These are phyloP conservation scores for Amblyjoppa proteus DNA, from an alignment of 2,888 invertebrate species.

Conservation along the genomic window DNA sequence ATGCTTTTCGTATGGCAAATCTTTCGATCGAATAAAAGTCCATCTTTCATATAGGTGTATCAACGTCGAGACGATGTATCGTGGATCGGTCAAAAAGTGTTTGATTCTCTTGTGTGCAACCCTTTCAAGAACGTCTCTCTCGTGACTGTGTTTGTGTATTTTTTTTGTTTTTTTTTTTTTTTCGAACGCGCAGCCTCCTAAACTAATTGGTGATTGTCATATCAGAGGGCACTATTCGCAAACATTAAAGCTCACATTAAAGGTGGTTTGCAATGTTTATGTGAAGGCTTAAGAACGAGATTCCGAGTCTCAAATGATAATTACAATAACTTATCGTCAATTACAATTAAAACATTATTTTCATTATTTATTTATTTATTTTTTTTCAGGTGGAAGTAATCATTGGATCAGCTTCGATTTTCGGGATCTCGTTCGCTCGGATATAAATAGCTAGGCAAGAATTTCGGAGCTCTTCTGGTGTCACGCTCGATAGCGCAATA, in stretches of 20 bases:
- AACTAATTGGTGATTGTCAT: constrained; percentile 30
- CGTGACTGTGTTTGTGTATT: constrained; percentile 35
- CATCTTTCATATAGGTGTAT: constrained; percentile 25
- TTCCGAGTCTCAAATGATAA: not conserved
- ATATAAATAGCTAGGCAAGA: constrained; percentile 45
- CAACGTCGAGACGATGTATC: constrained; percentile 26
- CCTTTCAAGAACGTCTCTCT: not conserved
- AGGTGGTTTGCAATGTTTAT: constrained; percentile 24
- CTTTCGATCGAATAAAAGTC: constrained; percentile 5
- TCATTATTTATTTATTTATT: not conserved
- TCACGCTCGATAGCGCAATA: constrained; percentile 36
- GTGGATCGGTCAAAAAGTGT: constrained; percentile 24
- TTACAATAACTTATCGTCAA: too few relatives aligned
- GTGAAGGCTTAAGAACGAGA: constrained; percentile 41
- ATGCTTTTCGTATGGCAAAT: constrained; percentile 2
- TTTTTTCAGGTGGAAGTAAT: not conserved
- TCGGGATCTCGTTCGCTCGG: constrained; percentile 29
- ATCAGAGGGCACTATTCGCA: constrained; percentile 38
- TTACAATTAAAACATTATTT: not conserved
- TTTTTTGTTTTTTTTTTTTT: constrained; percentile 22
- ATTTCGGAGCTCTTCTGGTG: constrained; percentile 36
- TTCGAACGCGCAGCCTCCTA: constrained; percentile 33
- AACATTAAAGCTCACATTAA: constrained; percentile 31
- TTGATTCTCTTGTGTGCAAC: constrained; percentile 19
- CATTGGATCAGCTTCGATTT: not conserved